phyloP scores from a whole-genome alignment of 64 coral and sea anemone genomes.

The Montipora foliosa region DNA sequence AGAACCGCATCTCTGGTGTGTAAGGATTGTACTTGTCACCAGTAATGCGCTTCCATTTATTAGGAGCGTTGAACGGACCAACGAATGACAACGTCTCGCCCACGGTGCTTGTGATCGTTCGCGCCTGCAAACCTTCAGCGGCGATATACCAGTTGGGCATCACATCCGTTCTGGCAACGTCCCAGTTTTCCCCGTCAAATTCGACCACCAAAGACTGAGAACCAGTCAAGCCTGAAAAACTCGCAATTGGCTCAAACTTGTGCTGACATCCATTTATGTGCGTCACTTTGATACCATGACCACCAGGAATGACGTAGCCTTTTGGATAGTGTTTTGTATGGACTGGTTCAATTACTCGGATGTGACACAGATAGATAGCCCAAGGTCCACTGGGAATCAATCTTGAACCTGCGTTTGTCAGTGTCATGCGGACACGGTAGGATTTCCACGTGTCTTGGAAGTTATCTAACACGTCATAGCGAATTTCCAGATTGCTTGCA shows the following conservation, averaged over 20 bases:
- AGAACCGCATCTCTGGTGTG: conserved; percentile 58
- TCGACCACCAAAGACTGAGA: conserved; percentile 53
- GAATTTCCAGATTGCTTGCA: conserved; percentile 76
- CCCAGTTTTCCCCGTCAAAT: conserved; percentile 87
- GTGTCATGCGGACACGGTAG: conserved; percentile 74
- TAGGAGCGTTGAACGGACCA: conserved; percentile 56
- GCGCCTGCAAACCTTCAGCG: conserved; percentile 93
- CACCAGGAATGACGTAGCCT: conserved; percentile 78
- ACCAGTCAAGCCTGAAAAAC: conserved; percentile 67
- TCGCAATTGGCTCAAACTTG: conserved; percentile 81
- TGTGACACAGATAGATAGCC: conserved; percentile 91
- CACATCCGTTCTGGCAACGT: conserved; percentile 87
- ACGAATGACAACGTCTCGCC: conserved; percentile 82
- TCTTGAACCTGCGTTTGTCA: conserved; percentile 71
- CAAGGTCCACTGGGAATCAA: conserved; percentile 75
- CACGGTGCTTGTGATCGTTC: conserved; percentile 83
- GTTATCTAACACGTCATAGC: conserved; percentile 90
- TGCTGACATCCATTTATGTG: conserved; percentile 93
- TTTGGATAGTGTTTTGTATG: conserved; percentile 86
- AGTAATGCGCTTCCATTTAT: conserved; percentile 78
- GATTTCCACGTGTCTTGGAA: conserved; percentile 93
- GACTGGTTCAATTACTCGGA: conserved; percentile 80
- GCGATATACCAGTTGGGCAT: conserved; percentile 95
- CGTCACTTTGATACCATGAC: conserved; percentile 49
- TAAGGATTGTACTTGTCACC: conserved; percentile 88